phyloP scores from a whole-genome alignment of 2,113 vertebrate genomes.

The Edolisoma coerulescens region DNA sequence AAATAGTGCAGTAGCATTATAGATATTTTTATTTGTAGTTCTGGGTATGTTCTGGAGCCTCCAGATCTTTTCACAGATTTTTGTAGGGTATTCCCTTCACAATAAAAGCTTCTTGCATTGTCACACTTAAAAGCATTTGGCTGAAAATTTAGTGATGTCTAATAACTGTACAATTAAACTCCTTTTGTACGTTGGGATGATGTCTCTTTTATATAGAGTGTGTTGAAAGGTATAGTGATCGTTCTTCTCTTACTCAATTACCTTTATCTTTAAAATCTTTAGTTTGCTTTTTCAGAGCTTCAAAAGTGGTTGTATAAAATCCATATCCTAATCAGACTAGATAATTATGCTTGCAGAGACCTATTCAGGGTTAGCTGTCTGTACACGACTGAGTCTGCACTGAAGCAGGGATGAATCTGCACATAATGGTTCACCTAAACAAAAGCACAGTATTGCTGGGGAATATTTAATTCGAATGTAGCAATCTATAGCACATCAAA shows the following conservation, averaged over 20 bases:
- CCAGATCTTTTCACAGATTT: not conserved
- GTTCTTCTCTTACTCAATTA: conserved; percentile 21
- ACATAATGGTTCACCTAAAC: conserved; percentile 7
- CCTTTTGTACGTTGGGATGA: not conserved
- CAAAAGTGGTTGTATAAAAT: not conserved
- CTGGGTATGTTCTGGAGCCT: not conserved
- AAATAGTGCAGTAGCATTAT: not conserved
- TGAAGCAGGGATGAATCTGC: not conserved
- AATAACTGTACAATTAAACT: not conserved
- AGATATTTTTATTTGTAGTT: not conserved
- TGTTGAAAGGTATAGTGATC: not conserved
- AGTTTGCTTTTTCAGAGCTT: not conserved
- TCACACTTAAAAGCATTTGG: not conserved
- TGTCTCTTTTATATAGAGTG: not conserved
- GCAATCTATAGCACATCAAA: not conserved
- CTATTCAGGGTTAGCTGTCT: not conserved
- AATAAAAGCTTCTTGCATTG: not conserved
- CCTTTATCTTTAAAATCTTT: conserved; percentile 18
- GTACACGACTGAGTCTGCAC: not conserved
- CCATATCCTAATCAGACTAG: not conserved
- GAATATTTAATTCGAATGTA: not conserved
- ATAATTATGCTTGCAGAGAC: not conserved
- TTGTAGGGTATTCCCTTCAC: not conserved
- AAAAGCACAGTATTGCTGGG: not conserved
- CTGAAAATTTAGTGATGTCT: not conserved